Evolutionary conservation across 2,113 vertebrate genomes (phyloP), one percentile per base, ranked within the genome.

Genomic region (Hippocampus comes): DNA sequence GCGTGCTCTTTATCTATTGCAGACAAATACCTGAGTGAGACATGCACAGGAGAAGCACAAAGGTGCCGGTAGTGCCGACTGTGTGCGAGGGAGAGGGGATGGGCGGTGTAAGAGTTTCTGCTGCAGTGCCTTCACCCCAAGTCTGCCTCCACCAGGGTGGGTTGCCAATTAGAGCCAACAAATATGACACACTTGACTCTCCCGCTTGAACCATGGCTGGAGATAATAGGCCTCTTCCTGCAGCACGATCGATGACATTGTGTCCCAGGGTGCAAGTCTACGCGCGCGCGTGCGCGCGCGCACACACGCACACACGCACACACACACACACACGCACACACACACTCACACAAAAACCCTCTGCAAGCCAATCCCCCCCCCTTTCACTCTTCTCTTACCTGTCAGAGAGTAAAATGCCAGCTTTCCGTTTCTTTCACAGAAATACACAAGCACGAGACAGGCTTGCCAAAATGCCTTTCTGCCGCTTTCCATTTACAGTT

Each of bases 181-280:
- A 85, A 81, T 90, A 90, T 90, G 89, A 91, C 89, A 91, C 89
- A 91, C 86, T 91, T 90, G 90, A 91, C 90, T 91, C 84, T 84
- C 82, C 78, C 80, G 88, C 86, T 91, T 91, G 90, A 91, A 90
- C 90, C 90, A 85, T 89, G 88, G 89, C 83, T 90, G 78, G 88
- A 89, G 87, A 90, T 90, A 91, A 91, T 91, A 90, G 89, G 89
- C 81, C 89, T 90, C 83, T 89, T 90, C 86, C 89, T 87, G 86
- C 83, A 84, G 86, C 84, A 82, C 87, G 87, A 91, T 91, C 89
- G 87, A 91, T 91, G 90, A 86, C 88, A 87, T 79, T 81, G 82
- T 74, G 84, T 91, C 88, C 89, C 89, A 84, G 80, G 88, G 88
- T 86, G 81, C 78, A 86, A 78, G 81, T 87, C 81, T 90, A 27